A percentile compares a stretch with the other conserved stretches of the same genome.
Conservation (phyloP, 2,113 vertebrate genomes). For the Phrynosoma blainvillii region DNA sequence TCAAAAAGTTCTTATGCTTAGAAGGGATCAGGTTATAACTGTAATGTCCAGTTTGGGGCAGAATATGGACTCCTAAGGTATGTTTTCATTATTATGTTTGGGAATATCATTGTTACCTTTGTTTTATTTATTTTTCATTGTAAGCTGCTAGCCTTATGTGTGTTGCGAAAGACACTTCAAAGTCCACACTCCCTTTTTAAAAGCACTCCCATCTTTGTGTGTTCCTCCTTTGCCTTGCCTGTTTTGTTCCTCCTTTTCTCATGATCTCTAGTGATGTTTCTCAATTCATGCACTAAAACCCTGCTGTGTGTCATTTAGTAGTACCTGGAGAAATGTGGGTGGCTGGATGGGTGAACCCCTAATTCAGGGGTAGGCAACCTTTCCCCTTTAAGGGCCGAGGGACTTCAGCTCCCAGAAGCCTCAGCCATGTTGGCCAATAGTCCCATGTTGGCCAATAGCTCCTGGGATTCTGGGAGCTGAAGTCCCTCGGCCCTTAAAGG, state of each 20-base stretch:
- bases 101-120: neutral
- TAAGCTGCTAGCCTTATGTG: neutral
- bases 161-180: neutral
- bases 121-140: neutral
- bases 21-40: neutral
- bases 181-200: neutral
- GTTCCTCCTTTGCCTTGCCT: neutral
- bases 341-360: neutral
- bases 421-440: no score
- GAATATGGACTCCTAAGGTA: neutral
- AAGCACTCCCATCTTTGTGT: neutral
- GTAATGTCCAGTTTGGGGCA: neutral
- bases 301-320: neutral
- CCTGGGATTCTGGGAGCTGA: no score
- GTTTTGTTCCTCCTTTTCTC: neutral
- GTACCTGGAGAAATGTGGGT: no score
- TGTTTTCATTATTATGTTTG: neutral
- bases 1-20: neutral
- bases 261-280: neutral
- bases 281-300: neutral
- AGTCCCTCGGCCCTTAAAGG: no score
- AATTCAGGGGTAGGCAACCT: no score
- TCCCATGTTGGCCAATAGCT: no score
- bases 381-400: no score
- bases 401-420: no score